These are phyloP conservation scores for Lindbergichthys nudifrons DNA, from an alignment of 2,797 vertebrate species.

Conservation along the genomic window DNA sequence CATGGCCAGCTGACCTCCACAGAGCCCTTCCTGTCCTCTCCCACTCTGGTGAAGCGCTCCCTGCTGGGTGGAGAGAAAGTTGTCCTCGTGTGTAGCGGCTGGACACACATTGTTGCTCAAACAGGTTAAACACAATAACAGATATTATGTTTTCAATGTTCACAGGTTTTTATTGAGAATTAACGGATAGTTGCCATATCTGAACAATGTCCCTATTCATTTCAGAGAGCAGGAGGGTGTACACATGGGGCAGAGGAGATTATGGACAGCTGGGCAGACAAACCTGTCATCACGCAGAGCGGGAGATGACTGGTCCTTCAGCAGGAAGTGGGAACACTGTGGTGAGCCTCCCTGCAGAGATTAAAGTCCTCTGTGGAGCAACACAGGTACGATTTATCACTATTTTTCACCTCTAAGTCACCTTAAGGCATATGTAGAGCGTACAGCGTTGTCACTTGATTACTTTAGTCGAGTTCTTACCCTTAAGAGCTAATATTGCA, in stretches of 20 bases:
- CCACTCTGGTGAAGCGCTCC: constrained; percentile 79
- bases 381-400: constrained; percentile 84
- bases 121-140: constrained; percentile 84
- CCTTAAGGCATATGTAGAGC: no score
- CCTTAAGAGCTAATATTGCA: no score
- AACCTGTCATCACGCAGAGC: constrained; percentile 36
- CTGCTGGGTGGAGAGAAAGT: constrained; percentile 86
- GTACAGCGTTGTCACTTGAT: no score
- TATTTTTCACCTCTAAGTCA: background rate
- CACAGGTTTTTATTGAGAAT: background rate
- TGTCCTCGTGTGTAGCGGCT: constrained; percentile 88
- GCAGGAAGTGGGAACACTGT: constrained; percentile 33
- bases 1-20: constrained; percentile 86
- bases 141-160: background rate
- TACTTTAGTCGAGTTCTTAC: no score
- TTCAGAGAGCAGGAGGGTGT: constrained; percentile 89
- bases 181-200: background rate
- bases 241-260: constrained; percentile 92
- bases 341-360: constrained; percentile 72
- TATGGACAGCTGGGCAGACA: constrained; percentile 92
- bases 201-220: constrained; percentile 27
- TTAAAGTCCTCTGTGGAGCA: constrained; percentile 86
- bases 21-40: constrained; percentile 83
- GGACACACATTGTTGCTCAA: constrained; percentile 91
- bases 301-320: constrained; percentile 35